Evolutionary conservation across 1,140 invertebrate species (phyloP).

Genomic region (Maconellicoccus hirsutus): DNA sequence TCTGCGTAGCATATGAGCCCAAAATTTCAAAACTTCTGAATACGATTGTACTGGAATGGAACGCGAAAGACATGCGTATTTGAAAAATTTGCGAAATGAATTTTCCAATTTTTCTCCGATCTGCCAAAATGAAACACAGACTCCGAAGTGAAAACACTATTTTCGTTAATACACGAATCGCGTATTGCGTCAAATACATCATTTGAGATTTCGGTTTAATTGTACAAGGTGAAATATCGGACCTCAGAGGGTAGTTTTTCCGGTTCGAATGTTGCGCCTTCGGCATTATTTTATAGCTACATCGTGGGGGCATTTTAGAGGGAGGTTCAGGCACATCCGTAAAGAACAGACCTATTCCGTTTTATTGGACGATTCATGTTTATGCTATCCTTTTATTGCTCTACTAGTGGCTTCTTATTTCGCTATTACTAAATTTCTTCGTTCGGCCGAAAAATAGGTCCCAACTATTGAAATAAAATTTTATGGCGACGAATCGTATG

Average conservation of each 20-base stretch:
- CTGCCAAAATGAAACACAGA: no score
- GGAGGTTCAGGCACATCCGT: background rate
- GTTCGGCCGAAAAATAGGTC: slow-evolving; percentile 7
- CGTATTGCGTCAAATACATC: slow-evolving; percentile 4
- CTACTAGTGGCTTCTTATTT: slow-evolving; percentile 8
- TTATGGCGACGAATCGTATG: background rate
- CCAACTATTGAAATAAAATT: slow-evolving; percentile 10
- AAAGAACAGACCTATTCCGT: slow-evolving; percentile 6
- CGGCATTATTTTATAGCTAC: slow-evolving; percentile 16
- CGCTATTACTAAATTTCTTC: slow-evolving; percentile 9
- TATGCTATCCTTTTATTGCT: slow-evolving; percentile 15
- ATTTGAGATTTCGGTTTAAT: slow-evolving; percentile 19
- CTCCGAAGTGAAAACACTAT: no score
- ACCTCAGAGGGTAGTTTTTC: slow-evolving; percentile 19
- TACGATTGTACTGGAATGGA: no score
- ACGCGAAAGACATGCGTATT: no score
- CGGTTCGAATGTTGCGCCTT: slow-evolving; percentile 16
- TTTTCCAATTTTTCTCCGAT: no score
- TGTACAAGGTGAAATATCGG: slow-evolving; percentile 17
- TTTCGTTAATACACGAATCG: background rate
- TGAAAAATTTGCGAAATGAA: no score
- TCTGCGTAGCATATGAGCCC: no score
- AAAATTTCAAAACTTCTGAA: no score
- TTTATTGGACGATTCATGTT: slow-evolving; percentile 18
- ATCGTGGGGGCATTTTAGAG: background rate